Conservation (phyloP, 2,797 vertebrate genomes). For the Platyrinchus mystaceus region DNA sequence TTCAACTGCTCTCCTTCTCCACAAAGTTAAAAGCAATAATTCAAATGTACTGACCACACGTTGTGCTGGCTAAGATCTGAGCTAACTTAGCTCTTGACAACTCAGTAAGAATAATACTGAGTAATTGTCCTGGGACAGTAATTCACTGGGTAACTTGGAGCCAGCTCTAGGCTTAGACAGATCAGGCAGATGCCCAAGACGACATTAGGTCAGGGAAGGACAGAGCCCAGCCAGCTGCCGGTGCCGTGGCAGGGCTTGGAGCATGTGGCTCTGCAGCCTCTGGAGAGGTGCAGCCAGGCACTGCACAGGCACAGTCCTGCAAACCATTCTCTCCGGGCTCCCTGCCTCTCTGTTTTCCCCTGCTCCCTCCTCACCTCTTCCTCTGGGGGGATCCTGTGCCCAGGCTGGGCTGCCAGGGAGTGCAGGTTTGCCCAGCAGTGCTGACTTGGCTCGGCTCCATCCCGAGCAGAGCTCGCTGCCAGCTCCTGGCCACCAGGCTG, state of each 20-base stretch:
- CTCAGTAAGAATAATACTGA: neutral
- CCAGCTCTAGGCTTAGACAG: neutral
- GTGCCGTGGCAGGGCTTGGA: fast-evolving
- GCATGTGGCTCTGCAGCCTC: neutral
- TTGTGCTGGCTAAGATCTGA: neutral
- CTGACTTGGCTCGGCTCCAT: neutral
- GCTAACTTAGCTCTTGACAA: neutral
- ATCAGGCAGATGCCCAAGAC: neutral
- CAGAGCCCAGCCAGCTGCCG: neutral
- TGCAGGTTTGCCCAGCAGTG: fast-evolving
- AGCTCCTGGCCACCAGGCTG: neutral
- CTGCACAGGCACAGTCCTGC: neutral
- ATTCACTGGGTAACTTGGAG: neutral
- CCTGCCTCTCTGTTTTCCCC: neutral
- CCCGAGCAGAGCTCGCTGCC: neutral
- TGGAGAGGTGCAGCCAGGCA: neutral
- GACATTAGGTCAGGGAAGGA: neutral
- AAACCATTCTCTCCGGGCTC: neutral
- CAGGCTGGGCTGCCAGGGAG: neutral
- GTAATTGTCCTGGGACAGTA: neutral
- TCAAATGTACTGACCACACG: neutral
- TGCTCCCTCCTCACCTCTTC: neutral
- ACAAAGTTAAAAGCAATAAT: neutral
- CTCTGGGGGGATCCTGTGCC: too few relatives aligned
- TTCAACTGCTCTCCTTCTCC: neutral